Percentiles rank a stretch among this genome's conserved stretches.
Evolutionary conservation across 2,113 vertebrate species (phyloP).

Genomic region (Colius striatus): DNA sequence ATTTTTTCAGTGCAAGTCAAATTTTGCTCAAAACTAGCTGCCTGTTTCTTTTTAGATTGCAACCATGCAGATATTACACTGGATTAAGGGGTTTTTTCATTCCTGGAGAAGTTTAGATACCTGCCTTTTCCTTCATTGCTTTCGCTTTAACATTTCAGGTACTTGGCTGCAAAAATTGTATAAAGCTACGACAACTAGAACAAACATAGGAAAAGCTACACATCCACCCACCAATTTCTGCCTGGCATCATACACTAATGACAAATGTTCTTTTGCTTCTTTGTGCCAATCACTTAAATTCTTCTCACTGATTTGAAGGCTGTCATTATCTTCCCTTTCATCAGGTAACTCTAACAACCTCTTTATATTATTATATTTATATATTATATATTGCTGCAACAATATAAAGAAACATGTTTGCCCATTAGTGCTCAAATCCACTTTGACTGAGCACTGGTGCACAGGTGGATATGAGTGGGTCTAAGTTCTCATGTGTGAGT

Average conservation of each 20-base stretch:
- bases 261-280: slow-evolving; percentile 1
- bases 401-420: background rate
- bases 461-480: background rate
- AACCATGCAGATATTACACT: background rate
- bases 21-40: background rate
- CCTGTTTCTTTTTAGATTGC: background rate
- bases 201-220: background rate
- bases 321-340: background rate
- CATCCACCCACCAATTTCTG: background rate
- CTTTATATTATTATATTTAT: too few species aligned
- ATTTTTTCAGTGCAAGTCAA: background rate
- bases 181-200: background rate
- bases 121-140: background rate
- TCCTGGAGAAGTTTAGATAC: background rate
- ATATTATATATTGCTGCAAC: background rate
- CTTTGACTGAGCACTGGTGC: background rate
- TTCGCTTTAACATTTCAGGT: background rate
- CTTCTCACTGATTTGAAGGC: background rate
- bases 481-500: background rate
- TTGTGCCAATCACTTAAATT: background rate
- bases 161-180: slow-evolving; percentile 14
- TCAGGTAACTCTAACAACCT: background rate
- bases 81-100: accelerated
- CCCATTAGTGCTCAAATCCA: background rate
- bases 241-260: accelerated